phyloP scores from a whole-genome alignment of 1,140 invertebrate species.

The Sitophilus oryzae region DNA sequence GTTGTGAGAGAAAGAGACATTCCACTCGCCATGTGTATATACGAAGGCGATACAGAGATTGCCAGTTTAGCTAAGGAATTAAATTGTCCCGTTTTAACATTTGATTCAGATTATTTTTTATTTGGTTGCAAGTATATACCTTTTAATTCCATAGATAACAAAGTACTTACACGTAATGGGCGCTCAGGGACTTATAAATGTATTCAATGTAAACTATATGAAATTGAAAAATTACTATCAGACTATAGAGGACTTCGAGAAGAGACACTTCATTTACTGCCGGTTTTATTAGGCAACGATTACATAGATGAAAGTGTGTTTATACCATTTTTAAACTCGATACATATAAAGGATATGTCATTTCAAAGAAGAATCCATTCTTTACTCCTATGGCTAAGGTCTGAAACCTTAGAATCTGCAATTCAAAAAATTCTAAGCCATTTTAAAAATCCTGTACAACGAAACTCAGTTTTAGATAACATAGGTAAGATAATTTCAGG shows the following conservation, averaged over 20 bases:
- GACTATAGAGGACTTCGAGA: slow-evolving; percentile 58
- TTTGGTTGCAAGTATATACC: slow-evolving; percentile 78
- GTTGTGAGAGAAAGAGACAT: slow-evolving; percentile 59
- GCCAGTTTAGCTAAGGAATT: slow-evolving; percentile 68
- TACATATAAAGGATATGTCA: slow-evolving; percentile 55
- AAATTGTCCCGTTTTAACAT: slow-evolving; percentile 78
- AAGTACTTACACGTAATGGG: slow-evolving; percentile 16
- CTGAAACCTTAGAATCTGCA: slow-evolving; percentile 61
- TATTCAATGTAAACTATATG: slow-evolving; percentile 66
- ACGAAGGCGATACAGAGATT: slow-evolving; percentile 82
- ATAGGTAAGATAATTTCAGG: slow-evolving; percentile 58
- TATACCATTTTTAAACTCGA: slow-evolving; percentile 58
- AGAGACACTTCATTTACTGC: slow-evolving; percentile 66
- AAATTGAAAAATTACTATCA: slow-evolving; percentile 59
- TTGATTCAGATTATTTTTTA: slow-evolving; percentile 89
- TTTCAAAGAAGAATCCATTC: slow-evolving; percentile 58
- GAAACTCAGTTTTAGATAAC: slow-evolving; percentile 46
- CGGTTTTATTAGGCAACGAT: slow-evolving; percentile 80
- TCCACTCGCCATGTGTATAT: slow-evolving; percentile 63
- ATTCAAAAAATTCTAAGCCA: slow-evolving; percentile 57
- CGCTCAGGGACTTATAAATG: slow-evolving; percentile 38
- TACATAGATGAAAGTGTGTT: slow-evolving; percentile 66
- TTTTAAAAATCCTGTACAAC: slow-evolving; percentile 49
- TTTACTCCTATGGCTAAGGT: slow-evolving; percentile 66
- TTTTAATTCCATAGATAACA: slow-evolving; percentile 51